A percentile compares a stretch with the other conserved stretches of the same genome.
Conservation (phyloP, 2,888 invertebrate species). For the Idaea straminata region DNA sequence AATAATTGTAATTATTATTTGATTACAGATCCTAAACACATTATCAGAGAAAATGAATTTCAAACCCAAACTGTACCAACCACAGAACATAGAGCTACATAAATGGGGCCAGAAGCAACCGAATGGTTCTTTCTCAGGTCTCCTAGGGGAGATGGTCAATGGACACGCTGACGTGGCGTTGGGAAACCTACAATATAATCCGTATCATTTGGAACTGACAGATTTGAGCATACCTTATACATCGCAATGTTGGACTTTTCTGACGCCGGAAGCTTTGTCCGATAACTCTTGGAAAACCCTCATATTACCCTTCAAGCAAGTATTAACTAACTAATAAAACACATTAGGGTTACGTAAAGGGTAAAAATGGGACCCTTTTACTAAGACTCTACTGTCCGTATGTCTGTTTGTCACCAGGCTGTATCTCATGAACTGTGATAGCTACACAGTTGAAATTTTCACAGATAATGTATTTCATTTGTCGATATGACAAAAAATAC, state of each 20-base stretch:
- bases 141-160: slow-evolving; percentile 86
- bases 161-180: slow-evolving; percentile 86
- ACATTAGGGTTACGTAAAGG: not conserved
- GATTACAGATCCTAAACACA: slow-evolving; percentile 83
- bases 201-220: slow-evolving; percentile 83
- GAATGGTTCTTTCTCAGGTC: slow-evolving; percentile 85
- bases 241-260: slow-evolving; percentile 90
- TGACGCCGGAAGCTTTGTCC: slow-evolving; percentile 89
- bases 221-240: slow-evolving; percentile 89
- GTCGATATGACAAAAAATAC: too few species aligned
- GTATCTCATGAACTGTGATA: too few species aligned
- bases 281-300: slow-evolving; percentile 93
- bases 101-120: slow-evolving; percentile 84
- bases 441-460: too few species aligned
- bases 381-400: too few species aligned
- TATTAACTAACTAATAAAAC: slow-evolving; percentile 10
- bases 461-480: too few species aligned
- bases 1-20: too few species aligned
- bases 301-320: slow-evolving; percentile 88
- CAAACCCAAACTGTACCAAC: slow-evolving; percentile 83
- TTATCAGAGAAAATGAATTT: slow-evolving; percentile 87
- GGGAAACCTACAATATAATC: slow-evolving; percentile 88
- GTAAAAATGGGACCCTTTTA: too few species aligned
- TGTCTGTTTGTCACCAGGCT: too few species aligned
- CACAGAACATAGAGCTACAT: slow-evolving; percentile 78